Percentiles rank a stretch among this genome's conserved stretches.
These are phyloP conservation scores for Saimiri boliviensis DNA, from an alignment of 2,113 vertebrate genomes.

Conservation along the genomic window DNA sequence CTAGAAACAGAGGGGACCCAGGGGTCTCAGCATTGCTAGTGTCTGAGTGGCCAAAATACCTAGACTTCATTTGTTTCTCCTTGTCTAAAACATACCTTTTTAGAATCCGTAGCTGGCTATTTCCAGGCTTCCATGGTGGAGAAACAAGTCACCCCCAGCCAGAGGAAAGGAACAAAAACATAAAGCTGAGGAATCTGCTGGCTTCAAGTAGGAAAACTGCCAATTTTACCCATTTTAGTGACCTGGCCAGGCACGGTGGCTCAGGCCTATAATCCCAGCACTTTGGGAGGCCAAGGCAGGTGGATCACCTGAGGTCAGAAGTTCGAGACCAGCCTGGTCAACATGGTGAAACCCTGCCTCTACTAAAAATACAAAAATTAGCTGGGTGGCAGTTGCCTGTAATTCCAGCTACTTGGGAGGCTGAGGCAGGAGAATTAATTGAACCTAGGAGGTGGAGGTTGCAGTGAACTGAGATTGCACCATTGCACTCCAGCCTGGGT, in stretches of 20 bases:
- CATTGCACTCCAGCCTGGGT: too few relatives aligned
- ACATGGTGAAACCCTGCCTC: too few relatives aligned
- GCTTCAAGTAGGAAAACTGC: background rate
- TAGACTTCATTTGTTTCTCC: background rate
- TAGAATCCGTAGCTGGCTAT: background rate
- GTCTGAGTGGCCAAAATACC: background rate
- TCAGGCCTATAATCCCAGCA: too few relatives aligned
- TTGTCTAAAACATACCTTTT: constrained; percentile 1
- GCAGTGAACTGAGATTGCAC: too few relatives aligned
- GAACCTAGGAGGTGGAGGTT: too few relatives aligned
- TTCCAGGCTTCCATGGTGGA: background rate
- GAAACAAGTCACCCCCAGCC: background rate
- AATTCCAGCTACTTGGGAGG: too few relatives aligned
- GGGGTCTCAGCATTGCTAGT: background rate
- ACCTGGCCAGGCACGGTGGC: background rate
- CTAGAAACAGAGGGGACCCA: background rate
- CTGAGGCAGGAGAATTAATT: too few relatives aligned
- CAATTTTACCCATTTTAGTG: background rate
- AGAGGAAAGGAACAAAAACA: constrained; percentile 15
- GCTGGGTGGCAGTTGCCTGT: too few relatives aligned
- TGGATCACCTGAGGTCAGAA: too few relatives aligned
- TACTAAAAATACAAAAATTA: too few relatives aligned
- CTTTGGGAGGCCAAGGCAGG: too few relatives aligned
- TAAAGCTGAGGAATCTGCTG: background rate
- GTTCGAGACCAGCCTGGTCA: too few relatives aligned